Evolutionary conservation across 2,888 invertebrate genomes (phyloP).

Genomic region (Tenthredo distinguenda): DNA sequence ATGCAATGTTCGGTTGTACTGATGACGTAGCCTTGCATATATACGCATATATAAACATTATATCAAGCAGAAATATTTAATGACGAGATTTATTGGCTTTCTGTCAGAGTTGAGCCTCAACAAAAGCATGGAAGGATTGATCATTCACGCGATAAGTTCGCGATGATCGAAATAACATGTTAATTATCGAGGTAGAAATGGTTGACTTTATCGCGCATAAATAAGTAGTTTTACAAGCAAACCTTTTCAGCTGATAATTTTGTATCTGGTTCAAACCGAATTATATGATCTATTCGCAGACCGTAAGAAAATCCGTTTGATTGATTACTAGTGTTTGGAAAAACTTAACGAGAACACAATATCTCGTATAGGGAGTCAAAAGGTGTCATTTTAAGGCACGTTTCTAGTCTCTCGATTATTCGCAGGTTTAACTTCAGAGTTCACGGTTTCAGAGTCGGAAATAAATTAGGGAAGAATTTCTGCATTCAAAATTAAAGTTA

Average conservation of each 20-base stretch:
- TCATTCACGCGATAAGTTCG: neutral
- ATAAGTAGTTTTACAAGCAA: neutral
- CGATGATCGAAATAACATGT: neutral
- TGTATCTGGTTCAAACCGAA: too few species aligned
- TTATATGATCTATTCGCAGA: neutral
- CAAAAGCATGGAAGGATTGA: neutral
- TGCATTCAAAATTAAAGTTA: neutral
- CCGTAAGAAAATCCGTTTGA: neutral
- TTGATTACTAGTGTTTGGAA: neutral
- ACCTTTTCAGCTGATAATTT: neutral
- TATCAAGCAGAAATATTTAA: neutral
- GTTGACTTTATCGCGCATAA: neutral
- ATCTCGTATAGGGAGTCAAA: neutral
- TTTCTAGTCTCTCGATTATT: neutral
- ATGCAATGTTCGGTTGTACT: neutral
- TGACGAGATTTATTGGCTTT: neutral
- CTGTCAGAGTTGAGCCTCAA: neutral
- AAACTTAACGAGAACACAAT: neutral
- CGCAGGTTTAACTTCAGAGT: neutral
- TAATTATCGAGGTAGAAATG: neutral
- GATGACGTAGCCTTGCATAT: neutral
- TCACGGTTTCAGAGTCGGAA: neutral
- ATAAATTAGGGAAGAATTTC: neutral
- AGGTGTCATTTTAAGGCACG: neutral
- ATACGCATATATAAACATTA: neutral